Evolutionary conservation across 2,113 vertebrate genomes (phyloP), one percentile per base, ranked within the genome.

Genomic region (Cyanoramphus novaezelandiae): DNA sequence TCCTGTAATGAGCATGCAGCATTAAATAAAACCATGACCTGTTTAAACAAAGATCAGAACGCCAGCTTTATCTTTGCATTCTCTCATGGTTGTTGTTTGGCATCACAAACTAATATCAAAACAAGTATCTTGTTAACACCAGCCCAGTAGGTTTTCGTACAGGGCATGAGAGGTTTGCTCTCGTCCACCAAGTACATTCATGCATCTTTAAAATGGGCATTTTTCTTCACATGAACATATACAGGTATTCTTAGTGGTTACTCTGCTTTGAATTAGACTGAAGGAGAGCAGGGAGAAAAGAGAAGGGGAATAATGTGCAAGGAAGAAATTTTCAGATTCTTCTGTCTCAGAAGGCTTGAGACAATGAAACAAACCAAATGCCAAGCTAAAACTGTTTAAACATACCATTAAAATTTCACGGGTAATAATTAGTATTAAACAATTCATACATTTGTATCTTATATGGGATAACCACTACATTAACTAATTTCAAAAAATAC

Each of bases 11-110:
- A 96, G 77, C 71, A 92, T 12, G 14, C 53, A 86, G 70, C 47
- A 68, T 90, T 90, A 92, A 96, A 91, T 65, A 86, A 97, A 95
- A 79, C 3, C 68, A 93, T 82, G 83, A 95, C 83, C 85, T 94
- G 92, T 87, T 95, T 94, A 88, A 94, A 95, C 52, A 94, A 85
- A 95, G 88, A 97, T 94, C 86, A 92, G 86, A 95, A 86, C 13
- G 1, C 49, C 37, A 82, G 81, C 62, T 91, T 89, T 79, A 92
- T 84, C 91, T 89, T 60, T 63, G 74, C 49, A 19, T 46, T 77
- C 67, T 85, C 63, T 82, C 19, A n/a, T 74, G 67, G 82, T 86
- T 92, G 86, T 76, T 85, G 84, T 76, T 77, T 77, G 69, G 44
- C 71, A 93, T 55, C 72, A 71, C 81, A 87, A 92, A 57, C 69